Conservation (phyloP, 2,888 invertebrate genomes). For the Uropetala carovei region DNA sequence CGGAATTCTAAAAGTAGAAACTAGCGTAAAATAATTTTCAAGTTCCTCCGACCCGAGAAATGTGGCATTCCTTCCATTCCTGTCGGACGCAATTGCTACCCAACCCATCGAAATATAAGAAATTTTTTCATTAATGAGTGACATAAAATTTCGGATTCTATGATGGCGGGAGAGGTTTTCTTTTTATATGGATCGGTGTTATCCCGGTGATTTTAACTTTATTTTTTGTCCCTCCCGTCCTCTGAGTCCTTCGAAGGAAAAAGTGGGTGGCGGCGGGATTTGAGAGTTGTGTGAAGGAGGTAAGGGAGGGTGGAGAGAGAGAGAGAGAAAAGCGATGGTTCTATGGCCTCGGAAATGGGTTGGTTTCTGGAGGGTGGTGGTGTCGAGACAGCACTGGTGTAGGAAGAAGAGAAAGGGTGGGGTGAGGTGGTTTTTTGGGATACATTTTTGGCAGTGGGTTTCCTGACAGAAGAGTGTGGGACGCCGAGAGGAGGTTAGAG, state of each 20-base stretch:
- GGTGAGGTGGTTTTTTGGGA: background rate
- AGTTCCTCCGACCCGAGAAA: background rate
- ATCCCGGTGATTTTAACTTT: too few species aligned
- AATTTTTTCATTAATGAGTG: too few species aligned
- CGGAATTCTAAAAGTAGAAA: constrained; percentile 5
- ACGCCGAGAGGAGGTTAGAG: background rate
- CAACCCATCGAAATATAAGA: too few species aligned
- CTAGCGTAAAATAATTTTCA: background rate
- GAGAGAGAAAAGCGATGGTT: background rate
- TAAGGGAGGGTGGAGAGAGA: background rate
- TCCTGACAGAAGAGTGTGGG: background rate
- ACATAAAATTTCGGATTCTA: too few species aligned
- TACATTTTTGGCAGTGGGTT: constrained; percentile 1
- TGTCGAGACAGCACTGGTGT: background rate
- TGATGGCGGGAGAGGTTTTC: too few species aligned
- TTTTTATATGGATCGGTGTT: too few species aligned
- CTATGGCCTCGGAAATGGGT: background rate
- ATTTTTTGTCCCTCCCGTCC: background rate
- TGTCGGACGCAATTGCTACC: too few species aligned
- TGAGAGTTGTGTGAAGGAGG: background rate
- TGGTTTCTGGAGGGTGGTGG: background rate
- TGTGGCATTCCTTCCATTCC: background rate
- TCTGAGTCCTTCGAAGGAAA: background rate
- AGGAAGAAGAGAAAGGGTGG: background rate
- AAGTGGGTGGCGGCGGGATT: background rate